These are phyloP conservation scores for Plumapathes pennacea DNA, from an alignment of 92 coral and sea anemone genomes.

Conservation along the genomic window DNA sequence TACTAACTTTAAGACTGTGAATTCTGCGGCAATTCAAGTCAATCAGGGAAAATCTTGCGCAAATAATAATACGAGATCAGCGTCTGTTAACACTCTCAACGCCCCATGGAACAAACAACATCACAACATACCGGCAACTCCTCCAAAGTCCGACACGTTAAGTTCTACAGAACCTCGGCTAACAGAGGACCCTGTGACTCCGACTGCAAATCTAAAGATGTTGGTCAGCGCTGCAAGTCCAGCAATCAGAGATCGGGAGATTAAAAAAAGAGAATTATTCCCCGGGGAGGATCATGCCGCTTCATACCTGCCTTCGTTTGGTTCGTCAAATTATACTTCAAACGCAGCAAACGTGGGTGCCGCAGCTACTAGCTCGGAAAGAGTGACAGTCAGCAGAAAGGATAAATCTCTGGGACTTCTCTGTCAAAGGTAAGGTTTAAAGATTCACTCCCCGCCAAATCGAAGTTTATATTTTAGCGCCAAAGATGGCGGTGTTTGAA, in stretches of 20 bases:
- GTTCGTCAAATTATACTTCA: background rate
- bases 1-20: constrained; percentile 56
- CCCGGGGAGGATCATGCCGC: constrained; percentile 51
- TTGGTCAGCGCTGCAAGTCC: constrained; percentile 98
- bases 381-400: constrained; percentile 83
- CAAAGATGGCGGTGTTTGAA: constrained; percentile 77
- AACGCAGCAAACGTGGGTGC: constrained; percentile 26
- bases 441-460: constrained; percentile 4
- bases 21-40: constrained; percentile 30
- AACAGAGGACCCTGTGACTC: constrained; percentile 85
- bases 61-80: constrained; percentile 14
- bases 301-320: constrained; percentile 2
- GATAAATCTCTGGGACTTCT: constrained; percentile 97
- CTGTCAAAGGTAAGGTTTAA: constrained; percentile 86
- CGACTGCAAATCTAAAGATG: constrained; percentile 96
- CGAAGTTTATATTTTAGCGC: constrained; percentile 56
- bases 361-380: constrained; percentile 50
- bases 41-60: constrained; percentile 17
- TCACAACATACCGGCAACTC: constrained; percentile 67
- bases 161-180: constrained; percentile 4
- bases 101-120: constrained; percentile 16
- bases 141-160: constrained; percentile 58
- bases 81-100: constrained; percentile 20
- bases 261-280: constrained; percentile 87
- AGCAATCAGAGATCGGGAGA: constrained; percentile 94